Percentiles rank a stretch among this genome's conserved stretches.
These are phyloP conservation scores for Lethenteron camtschaticum DNA, from an alignment of 2,113 vertebrate genomes.

Conservation along the genomic window DNA sequence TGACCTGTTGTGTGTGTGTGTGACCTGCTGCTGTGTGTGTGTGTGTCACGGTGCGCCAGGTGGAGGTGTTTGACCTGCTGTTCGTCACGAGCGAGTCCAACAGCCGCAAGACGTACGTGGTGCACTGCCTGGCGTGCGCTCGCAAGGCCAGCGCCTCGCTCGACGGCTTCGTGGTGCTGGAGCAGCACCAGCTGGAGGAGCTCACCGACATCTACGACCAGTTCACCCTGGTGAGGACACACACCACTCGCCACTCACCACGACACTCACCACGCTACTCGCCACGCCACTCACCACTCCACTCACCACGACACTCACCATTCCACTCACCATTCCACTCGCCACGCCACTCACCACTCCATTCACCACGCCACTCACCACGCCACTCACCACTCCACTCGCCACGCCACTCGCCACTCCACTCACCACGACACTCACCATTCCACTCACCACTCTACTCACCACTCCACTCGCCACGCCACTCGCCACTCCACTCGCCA, in stretches of 20 bases:
- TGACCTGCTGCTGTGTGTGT: constrained; percentile 1
- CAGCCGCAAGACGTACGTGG: constrained; percentile 60
- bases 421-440: too few relatives aligned
- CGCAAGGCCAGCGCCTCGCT: constrained; percentile 65
- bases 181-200: constrained; percentile 93
- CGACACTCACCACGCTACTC: too few relatives aligned
- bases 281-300: too few relatives aligned
- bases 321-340: too few relatives aligned
- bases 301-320: too few relatives aligned
- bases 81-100: constrained; percentile 91
- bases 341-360: too few relatives aligned
- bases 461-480: too few relatives aligned
- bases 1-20: neutral
- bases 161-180: constrained; percentile 91
- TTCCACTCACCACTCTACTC: too few relatives aligned
- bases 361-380: too few relatives aligned
- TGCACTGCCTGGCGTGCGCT: constrained; percentile 96
- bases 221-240: constrained; percentile 81
- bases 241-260: neutral
- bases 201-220: constrained; percentile 92
- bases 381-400: too few relatives aligned
- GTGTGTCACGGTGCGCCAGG: constrained; percentile 27
- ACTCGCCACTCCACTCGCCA: too few relatives aligned
- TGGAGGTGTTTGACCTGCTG: constrained; percentile 93
- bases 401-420: too few relatives aligned